Conservation (phyloP, 2,797 vertebrate species). For the Falco peregrinus region DNA sequence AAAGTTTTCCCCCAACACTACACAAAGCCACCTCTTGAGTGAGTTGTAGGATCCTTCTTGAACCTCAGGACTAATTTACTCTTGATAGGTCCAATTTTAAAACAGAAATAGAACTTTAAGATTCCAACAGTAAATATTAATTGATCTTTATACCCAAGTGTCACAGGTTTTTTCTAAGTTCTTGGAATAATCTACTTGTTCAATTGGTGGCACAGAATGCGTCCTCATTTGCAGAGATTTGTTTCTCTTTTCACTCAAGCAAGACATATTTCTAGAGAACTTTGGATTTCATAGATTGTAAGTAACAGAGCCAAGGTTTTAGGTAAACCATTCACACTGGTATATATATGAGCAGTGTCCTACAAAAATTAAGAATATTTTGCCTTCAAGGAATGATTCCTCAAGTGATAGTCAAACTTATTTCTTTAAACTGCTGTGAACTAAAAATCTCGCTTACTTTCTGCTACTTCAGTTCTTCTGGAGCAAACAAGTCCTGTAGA, state of each 20-base stretch:
- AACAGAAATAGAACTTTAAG: not conserved
- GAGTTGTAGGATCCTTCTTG: not conserved
- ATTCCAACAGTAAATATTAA: not conserved
- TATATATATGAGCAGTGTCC: not conserved
- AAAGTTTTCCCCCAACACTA: not conserved
- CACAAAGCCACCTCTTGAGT: not conserved
- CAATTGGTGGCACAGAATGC: not conserved
- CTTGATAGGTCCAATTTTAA: not conserved
- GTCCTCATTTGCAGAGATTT: not conserved
- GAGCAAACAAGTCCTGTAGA: not conserved
- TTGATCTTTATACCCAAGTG: not conserved
- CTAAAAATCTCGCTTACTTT: not conserved
- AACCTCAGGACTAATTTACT: not conserved
- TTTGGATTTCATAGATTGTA: not conserved
- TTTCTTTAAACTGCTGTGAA: not conserved
- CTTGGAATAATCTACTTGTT: not conserved
- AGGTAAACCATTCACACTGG: not conserved
- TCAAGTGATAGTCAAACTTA: not conserved
- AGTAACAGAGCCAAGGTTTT: not conserved
- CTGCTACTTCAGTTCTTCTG: not conserved
- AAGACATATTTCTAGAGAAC: not conserved
- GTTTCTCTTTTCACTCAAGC: not conserved
- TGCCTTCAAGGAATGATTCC: not conserved
- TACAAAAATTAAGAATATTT: not conserved
- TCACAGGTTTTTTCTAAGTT: not conserved